Evolutionary conservation across 35 echinoderm and acorn worm genomes (phyloP), one percentile per base, ranked within the genome.

Genomic region (Lytechinus variegatus): DNA sequence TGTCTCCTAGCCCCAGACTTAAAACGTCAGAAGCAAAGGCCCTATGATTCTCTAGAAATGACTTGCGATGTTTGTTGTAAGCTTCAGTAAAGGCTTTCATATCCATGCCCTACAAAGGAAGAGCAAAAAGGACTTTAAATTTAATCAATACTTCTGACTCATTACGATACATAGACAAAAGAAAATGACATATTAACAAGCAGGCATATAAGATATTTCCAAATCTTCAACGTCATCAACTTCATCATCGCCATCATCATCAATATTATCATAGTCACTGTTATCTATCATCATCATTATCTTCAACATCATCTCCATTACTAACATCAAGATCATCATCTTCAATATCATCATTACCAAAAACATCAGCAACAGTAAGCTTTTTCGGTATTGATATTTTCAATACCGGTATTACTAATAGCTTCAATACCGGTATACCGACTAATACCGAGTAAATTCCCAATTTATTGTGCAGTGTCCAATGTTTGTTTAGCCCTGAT

Each of bases 71-170:
- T 11, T 90, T 92, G 9, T 95, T 54, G 53, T 60, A 98, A 0
- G 54, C 54, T 66, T 96, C 89, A 14, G 94, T 89, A 94, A 99
- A 99, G 10, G 95, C 89, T 58, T 95, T 90, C 95, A 99, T 56
- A 58, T 98, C 96, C 98, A 99, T 99, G 21, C 98, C 98, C 98
- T 99, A 92, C 86, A 24, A 95, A 89, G 89, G 33, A 93, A 86
- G 86, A 89, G 54, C 79, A 27, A 71, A 95, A 52, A 71, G 24
- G 1, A 33, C 3, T 55, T 21, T 21, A 1, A 14, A 71, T 71
- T 71, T 21, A 21, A 71, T 16, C 61, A 71, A 71, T 14, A 21
- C 16, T 71, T 71, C 61, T 71, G 14, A 24, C 5, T 19, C 12
- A 71, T 44, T 44, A 44, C 33, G 33, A 44, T 44, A 44, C 13